phyloP scores from a whole-genome alignment of 2,113 vertebrate species.

The Trinectes maculatus region DNA sequence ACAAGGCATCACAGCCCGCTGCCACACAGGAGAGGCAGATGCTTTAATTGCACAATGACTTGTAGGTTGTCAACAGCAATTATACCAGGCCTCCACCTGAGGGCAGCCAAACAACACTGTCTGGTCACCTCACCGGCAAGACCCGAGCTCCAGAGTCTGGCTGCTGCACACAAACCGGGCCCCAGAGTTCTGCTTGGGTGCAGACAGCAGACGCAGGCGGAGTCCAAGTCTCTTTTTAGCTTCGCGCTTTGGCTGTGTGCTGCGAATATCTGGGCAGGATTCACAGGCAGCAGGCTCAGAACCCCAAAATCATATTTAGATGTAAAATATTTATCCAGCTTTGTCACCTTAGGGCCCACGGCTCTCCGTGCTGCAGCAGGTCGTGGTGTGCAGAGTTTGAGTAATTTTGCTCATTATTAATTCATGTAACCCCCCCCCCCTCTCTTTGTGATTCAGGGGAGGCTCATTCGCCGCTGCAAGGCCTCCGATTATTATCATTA shows the following conservation, averaged over 20 bases:
- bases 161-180: constrained; percentile 34
- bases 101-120: constrained; percentile 74
- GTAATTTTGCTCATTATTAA: constrained; percentile 80
- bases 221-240: constrained; percentile 34
- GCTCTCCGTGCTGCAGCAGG: constrained; percentile 67
- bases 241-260: constrained; percentile 45
- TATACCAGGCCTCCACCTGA: constrained; percentile 77
- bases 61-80: constrained; percentile 78
- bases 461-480: constrained; percentile 53
- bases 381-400: constrained; percentile 74
- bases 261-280: constrained; percentile 20
- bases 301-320: constrained; percentile 76
- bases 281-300: constrained; percentile 35
- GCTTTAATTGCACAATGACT: constrained; percentile 81
- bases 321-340: constrained; percentile 79
- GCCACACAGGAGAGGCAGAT: constrained; percentile 78
- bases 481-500: constrained; percentile 60
- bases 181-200: constrained; percentile 30
- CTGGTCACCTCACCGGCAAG: constrained; percentile 18
- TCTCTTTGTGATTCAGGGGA: constrained; percentile 58
- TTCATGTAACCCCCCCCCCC: constrained; percentile 55
- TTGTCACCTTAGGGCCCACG: constrained; percentile 75
- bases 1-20: constrained; percentile 78
- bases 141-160: constrained; percentile 17
- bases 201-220: constrained; percentile 23